Percentiles rank a stretch among this genome's conserved stretches.
These are phyloP conservation scores for Malurus melanocephalus DNA, from an alignment of 2,113 vertebrate species.

Conservation along the genomic window DNA sequence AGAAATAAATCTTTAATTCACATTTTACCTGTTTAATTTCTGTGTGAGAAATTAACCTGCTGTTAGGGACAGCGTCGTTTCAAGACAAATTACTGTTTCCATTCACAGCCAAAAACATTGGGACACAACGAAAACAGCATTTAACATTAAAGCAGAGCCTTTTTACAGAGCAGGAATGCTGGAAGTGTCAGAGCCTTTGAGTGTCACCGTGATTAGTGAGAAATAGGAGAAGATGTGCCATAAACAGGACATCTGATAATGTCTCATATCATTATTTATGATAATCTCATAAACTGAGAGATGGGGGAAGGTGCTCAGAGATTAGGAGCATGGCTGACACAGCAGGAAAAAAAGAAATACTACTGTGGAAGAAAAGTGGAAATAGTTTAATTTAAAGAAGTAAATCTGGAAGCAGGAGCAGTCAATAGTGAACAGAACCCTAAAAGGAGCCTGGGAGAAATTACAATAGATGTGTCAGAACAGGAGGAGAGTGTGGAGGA, in stretches of 20 bases:
- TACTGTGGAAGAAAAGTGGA: neutral
- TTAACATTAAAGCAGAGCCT: neutral
- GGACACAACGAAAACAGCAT: neutral
- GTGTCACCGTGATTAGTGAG: neutral
- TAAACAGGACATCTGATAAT: neutral
- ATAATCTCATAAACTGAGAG: neutral
- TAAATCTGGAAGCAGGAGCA: neutral
- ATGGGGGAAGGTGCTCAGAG: neutral
- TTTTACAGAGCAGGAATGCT: neutral
- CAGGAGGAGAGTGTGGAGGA: neutral
- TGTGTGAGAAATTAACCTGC: neutral
- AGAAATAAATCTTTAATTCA: neutral
- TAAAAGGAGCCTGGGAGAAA: neutral
- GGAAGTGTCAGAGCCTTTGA: neutral
- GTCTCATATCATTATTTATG: too few species aligned
- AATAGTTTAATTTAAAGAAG: neutral
- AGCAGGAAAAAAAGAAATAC: neutral
- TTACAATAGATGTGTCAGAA: neutral
- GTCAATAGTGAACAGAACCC: neutral
- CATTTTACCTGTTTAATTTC: neutral
- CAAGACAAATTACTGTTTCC: neutral
- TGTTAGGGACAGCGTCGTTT: neutral
- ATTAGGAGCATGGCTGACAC: neutral
- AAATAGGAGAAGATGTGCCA: neutral
- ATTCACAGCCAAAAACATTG: neutral